These are phyloP conservation scores for Drosophila novamexicana DNA, from an alignment of 1,140 invertebrate genomes.

Conservation along the genomic window DNA sequence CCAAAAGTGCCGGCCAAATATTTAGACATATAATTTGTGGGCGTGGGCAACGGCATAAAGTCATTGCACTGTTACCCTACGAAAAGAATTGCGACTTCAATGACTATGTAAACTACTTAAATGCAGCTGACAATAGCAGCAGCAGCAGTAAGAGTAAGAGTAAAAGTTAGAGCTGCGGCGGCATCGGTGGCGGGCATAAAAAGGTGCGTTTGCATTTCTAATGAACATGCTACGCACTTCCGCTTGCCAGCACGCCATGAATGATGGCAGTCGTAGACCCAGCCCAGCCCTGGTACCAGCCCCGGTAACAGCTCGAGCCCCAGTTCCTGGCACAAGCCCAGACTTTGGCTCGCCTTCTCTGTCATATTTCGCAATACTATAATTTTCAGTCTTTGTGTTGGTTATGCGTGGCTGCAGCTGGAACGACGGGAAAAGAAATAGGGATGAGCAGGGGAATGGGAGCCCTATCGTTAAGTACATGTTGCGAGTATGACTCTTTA, in stretches of 20 bases:
- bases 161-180: neutral
- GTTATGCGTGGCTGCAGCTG: slow-evolving; percentile 73
- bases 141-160: neutral
- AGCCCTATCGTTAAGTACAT: slow-evolving; percentile 11
- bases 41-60: slow-evolving; percentile 51
- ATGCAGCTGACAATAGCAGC: slow-evolving; percentile 51
- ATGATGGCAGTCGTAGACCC: slow-evolving; percentile 59
- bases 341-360: slow-evolving; percentile 59
- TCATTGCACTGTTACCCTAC: slow-evolving; percentile 57
- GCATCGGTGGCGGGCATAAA: slow-evolving; percentile 40
- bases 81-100: slow-evolving; percentile 25
- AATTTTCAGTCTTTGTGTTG: slow-evolving; percentile 55
- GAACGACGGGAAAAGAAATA: neutral
- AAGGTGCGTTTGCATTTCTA: slow-evolving; percentile 83
- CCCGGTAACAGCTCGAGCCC: slow-evolving; percentile 7
- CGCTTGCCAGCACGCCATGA: slow-evolving; percentile 68
- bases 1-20: slow-evolving; percentile 75
- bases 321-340: slow-evolving; percentile 10
- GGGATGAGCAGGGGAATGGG: neutral
- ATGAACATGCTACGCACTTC: slow-evolving; percentile 83
- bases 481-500: slow-evolving; percentile 23
- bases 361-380: slow-evolving; percentile 79
- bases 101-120: slow-evolving; percentile 53
- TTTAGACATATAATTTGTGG: slow-evolving; percentile 77
- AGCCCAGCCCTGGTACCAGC: slow-evolving; percentile 8